These are phyloP conservation scores for Pachypsylla venusta DNA, from an alignment of 1,140 invertebrate genomes.

Conservation along the genomic window DNA sequence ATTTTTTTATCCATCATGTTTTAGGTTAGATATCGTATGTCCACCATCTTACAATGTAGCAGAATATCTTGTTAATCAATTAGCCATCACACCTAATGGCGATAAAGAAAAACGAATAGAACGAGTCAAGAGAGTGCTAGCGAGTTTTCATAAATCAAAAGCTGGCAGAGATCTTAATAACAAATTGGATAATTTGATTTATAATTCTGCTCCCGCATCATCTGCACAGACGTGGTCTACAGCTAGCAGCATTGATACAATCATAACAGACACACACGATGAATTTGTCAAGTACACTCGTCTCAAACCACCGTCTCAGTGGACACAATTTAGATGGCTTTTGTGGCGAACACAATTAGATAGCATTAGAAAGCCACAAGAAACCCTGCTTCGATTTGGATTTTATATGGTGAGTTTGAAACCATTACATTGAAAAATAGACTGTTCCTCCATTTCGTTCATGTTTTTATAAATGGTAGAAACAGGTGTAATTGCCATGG, in stretches of 20 bases:
- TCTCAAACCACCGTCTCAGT: slow-evolving; percentile 18
- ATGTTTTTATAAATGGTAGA: too few species aligned
- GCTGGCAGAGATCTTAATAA: slow-evolving; percentile 12
- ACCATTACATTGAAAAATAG: too few species aligned
- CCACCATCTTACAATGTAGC: slow-evolving; percentile 52
- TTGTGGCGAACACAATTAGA: slow-evolving; percentile 42
- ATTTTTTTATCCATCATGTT: slow-evolving; percentile 21
- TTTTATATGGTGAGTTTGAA: slow-evolving; percentile 43
- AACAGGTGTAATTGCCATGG: too few species aligned
- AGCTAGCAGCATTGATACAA: slow-evolving; percentile 3
- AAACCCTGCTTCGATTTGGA: slow-evolving; percentile 39
- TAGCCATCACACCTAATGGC: slow-evolving; percentile 40
- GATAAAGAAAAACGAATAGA: slow-evolving; percentile 26
- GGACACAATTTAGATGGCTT: slow-evolving; percentile 36
- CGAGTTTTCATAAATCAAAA: slow-evolving; percentile 2
- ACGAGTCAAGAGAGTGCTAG: background rate
- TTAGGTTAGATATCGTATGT: slow-evolving; percentile 41
- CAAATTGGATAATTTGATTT: slow-evolving; percentile 15
- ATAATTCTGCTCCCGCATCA: background rate
- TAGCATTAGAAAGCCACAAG: slow-evolving; percentile 39
- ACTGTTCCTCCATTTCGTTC: too few species aligned
- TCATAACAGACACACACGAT: slow-evolving; percentile 7
- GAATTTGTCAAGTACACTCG: slow-evolving; percentile 15
- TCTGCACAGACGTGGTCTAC: slow-evolving; percentile 6
- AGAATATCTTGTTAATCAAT: slow-evolving; percentile 50